phyloP scores from a whole-genome alignment of 2,797 vertebrate species.

The Peromyscus eremicus region DNA sequence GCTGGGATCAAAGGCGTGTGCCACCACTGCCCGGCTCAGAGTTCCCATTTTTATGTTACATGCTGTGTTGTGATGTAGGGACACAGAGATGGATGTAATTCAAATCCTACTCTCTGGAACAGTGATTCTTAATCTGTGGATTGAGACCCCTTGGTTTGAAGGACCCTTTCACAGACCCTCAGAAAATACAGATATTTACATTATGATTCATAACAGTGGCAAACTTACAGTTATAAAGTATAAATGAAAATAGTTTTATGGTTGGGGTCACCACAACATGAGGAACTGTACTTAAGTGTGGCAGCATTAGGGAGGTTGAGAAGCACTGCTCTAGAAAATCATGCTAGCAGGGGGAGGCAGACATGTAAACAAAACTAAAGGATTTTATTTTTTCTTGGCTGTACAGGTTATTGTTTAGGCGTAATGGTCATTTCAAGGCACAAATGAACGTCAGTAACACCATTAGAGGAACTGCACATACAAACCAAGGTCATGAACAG shows the following conservation, averaged over 20 bases:
- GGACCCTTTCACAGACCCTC: not conserved
- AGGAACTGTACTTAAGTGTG: not conserved
- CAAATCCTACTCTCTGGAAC: not conserved
- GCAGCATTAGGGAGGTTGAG: not conserved
- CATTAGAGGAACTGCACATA: not conserved
- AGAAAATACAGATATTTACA: not conserved
- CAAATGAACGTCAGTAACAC: not conserved
- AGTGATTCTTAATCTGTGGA: not conserved
- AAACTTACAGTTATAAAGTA: not conserved
- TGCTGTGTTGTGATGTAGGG: not conserved
- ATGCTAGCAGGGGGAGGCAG: not conserved
- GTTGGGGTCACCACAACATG: not conserved
- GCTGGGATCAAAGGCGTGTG: too few relatives aligned
- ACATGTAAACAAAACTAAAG: not conserved
- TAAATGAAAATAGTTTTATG: not conserved
- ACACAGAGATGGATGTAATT: not conserved
- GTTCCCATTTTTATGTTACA: constrained; percentile 37
- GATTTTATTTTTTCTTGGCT: not conserved
- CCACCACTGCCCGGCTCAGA: too few relatives aligned
- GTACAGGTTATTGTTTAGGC: not conserved
- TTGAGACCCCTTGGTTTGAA: not conserved
- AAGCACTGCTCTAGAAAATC: constrained; percentile 23
- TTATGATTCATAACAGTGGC: not conserved
- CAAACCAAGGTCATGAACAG: not conserved
- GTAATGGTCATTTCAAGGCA: not conserved